phyloP scores from a whole-genome alignment of 2,888 invertebrate species.

The Portevinia maculata region DNA sequence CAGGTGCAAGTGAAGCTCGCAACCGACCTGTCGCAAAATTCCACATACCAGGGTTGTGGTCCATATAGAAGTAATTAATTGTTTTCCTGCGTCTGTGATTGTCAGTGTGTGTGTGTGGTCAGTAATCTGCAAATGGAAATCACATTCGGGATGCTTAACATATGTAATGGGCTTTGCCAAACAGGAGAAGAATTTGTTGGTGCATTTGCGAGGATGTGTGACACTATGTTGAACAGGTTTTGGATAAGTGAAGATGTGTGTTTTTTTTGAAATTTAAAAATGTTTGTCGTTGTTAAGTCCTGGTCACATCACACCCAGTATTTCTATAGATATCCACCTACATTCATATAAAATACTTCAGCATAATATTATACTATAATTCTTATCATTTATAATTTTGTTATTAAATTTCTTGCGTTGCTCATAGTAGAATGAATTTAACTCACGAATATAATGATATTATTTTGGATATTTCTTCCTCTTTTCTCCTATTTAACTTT shows the following conservation, averaged over 20 bases:
- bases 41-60: constrained; percentile 25
- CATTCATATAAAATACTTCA: no score
- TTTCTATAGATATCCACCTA: no score
- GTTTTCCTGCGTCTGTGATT: constrained; percentile 3
- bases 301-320: no score
- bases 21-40: constrained; percentile 67
- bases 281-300: background rate
- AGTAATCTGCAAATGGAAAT: constrained; percentile 61
- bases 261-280: background rate
- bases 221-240: background rate
- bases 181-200: background rate
- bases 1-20: constrained; percentile 59
- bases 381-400: no score
- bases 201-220: constrained; percentile 15
- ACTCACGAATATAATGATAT: no score
- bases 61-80: constrained; percentile 47
- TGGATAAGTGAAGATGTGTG: background rate
- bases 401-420: no score
- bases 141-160: constrained; percentile 27
- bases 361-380: no score
- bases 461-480: no score
- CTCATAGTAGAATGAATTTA: no score
- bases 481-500: no score
- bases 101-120: constrained; percentile 7
- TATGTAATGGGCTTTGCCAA: constrained; percentile 29